phyloP scores from a whole-genome alignment of 2,113 vertebrate genomes.

The Osmerus mordax region DNA sequence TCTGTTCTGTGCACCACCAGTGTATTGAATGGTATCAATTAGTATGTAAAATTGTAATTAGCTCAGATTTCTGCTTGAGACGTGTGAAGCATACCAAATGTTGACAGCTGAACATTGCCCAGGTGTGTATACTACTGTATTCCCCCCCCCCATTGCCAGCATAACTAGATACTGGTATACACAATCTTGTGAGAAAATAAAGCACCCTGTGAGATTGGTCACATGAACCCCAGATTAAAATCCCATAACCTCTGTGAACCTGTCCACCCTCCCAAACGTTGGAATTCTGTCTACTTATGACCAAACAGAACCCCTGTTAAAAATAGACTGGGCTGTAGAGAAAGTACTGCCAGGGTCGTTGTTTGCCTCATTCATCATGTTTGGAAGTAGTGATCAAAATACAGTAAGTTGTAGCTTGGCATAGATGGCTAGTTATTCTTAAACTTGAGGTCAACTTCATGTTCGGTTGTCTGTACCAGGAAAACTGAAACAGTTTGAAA shows the following conservation, averaged over 20 bases:
- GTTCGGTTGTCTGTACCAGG: not conserved
- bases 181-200: constrained; percentile 1
- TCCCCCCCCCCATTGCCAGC: no score
- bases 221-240: constrained; percentile 32
- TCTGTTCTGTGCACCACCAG: not conserved
- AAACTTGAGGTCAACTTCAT: not conserved
- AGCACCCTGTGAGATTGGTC: constrained; percentile 44
- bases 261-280: not conserved
- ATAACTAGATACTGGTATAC: no score
- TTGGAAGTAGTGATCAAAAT: not conserved
- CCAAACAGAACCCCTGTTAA: constrained; percentile 47
- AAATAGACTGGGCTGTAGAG: constrained; percentile 7
- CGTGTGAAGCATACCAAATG: no score
- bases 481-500: not conserved
- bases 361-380: constrained; percentile 14
- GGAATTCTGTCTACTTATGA: constrained; percentile 15
- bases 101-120: no score
- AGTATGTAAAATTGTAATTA: constrained; percentile 17
- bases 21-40: constrained; percentile 2
- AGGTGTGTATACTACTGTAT: no score
- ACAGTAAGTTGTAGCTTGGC: not conserved
- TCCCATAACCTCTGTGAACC: constrained; percentile 45
- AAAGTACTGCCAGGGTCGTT: not conserved
- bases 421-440: not conserved
- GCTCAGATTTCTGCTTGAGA: not conserved